Evolutionary conservation across 2,888 invertebrate genomes (phyloP), one percentile per base, ranked within the genome.

Genomic region (Drosophila pegasa): DNA sequence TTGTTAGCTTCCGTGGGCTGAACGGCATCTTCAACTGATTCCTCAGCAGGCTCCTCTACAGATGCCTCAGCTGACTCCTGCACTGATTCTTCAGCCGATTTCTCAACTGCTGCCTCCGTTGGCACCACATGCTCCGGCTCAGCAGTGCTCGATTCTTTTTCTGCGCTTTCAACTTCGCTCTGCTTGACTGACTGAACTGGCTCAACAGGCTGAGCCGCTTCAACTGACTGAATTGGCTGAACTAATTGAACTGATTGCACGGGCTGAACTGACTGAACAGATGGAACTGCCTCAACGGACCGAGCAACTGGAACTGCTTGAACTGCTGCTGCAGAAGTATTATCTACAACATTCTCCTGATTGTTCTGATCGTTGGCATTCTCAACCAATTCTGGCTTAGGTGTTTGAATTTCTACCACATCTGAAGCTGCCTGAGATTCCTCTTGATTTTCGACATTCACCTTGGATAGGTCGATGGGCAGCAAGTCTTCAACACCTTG

Each of bases 401-500:
- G 20, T 37, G 35, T 29, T 14, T 48, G 40, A n/a, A n/a, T 5
- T 16, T 22, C 62, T n/a, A 66, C 58, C 2, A 40, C 9, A 7
- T 59, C 57, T 31, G 35, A 25, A 14, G n/a, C 55, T 16, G 55
- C 10, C 18, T 63, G 47, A 12, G 65, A 22, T 14, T 69, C 64
- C 22, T 43, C 56, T 8, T 38, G 31, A 3, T 50, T 18, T 12
- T 71, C 41, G 1, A 5, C 12, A 29, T 33, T 22, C 33, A 41
- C 76, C 2, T 41, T 31, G 8, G 66, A 4, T 20, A 51, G 22
- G 8, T 72, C 75, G n/a, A 72, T 51, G 9, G 82, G 71, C 16
- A 72, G 50, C 6, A 77, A 43, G n/a, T 80, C 68, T 12, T 81
- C 85, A 1, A 85, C 85, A 3, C 85, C 85, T 33, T 87, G 85